Evolutionary conservation across 2,888 invertebrate genomes (phyloP), one percentile per base, ranked within the genome.

Genomic region (Caenorhabditis doughertyi): DNA sequence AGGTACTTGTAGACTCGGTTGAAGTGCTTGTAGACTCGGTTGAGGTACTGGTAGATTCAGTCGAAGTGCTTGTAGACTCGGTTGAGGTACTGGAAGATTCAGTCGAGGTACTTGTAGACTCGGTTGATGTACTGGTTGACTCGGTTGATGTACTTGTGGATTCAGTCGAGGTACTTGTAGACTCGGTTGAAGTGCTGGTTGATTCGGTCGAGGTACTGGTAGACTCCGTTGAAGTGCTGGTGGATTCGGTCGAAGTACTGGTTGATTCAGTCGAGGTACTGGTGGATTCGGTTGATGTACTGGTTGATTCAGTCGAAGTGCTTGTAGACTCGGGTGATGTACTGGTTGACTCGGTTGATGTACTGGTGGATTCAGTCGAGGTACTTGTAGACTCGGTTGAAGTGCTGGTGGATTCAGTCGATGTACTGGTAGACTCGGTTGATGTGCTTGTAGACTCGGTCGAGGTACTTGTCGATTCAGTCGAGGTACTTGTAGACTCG

Each of bases 311-410:
- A 4, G 47, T 47, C 2, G 64, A 47, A 11, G 29, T 47, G 27
- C 47, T 65, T 47, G 47, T 65, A 1, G 56, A 25, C 16, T 56
- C 67, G 1, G 65, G 58, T 2, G 74, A 65, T 4, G 73, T 73
- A 13, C 44, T 29, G 0, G 64, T 44, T n/a, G 53, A 53, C 53
- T 53, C 53, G 16, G 53, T 53, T 2, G 64, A 32, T 0, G 64
- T 47, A 27, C 47, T 65, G 2, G 71, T 73, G 0, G 73, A 42
- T 25, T 56, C 58, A 0, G 73, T 73, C 2, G 71, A 55, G 7
- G 68, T 70, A 4, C 39, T 55, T 1, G 71, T 71, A 0, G 58
- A 47, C 13, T 68, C 53, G 25, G 53, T 68, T 4, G 68, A 44
- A 11, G 60, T 60, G 5, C 25, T 53, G 21, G 68, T 68, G 1